Base-by-base conservation (phyloP, 2,113 vertebrate genomes). In the Eira barbara region DNA sequence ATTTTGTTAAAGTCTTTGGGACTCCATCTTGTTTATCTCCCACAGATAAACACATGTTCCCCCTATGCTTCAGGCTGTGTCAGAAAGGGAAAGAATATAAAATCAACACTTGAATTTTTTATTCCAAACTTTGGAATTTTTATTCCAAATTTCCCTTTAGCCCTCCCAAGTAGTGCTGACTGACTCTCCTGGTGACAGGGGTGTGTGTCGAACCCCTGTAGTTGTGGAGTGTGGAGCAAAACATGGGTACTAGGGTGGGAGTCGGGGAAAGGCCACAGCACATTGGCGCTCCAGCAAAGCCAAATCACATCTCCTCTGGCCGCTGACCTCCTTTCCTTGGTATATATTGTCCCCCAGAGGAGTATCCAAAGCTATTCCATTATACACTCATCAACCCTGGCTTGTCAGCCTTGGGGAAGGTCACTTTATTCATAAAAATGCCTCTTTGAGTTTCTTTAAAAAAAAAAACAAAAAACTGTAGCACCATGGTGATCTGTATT, bases 1-100 rank as follows among this genome's bases (percentile, higher is more conserved):
- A 98, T 98, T 98, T 98, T 98, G 98, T 98, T 99, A 99, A 98
- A 98, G 98, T 99, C 99, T 99, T 99, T 99, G 99, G 99, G 99
- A 99, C 98, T 98, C 98, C 98, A 98, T 98, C 98, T 98, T 98
- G 98, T 98, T 99, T 98, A 98, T 98, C 98, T 98, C 98, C 1
- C 42, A 92, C 95, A 96, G 98, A 99, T 98, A 99, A 98, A 99
- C 98, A 98, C 4, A 25, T 82, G 97, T 98, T 98, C 98, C 98
- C 97, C 98, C 97, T 98, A 98, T 1, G 97, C 88, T 98, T 98
- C 97, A 98, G 98, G 98, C 96, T 97, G 89, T 97, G 96, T 98
- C 98, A 98, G 97, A 98, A 98, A 97, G 98, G 98, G 98, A 98
- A 98, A 97, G 93, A 98, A 98, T 82, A 97, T 96, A 98, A 98